These are phyloP conservation scores for Cichlasoma orientale DNA, from an alignment of 2,797 vertebrate species.

Conservation along the genomic window DNA sequence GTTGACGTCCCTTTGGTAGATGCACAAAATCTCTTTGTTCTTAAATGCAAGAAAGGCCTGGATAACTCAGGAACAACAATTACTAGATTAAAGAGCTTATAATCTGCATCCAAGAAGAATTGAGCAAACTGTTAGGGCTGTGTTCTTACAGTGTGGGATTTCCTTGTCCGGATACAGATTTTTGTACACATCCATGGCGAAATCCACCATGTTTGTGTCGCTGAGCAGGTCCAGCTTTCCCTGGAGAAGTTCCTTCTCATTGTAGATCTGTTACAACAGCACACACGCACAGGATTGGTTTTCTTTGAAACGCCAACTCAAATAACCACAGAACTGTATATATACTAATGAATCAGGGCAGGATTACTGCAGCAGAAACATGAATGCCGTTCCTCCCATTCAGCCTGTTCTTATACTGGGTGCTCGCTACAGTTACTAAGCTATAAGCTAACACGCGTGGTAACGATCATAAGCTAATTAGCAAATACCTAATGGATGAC, in stretches of 20 bases:
- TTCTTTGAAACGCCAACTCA: background rate
- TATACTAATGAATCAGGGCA: too few species aligned
- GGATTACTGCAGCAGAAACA: background rate
- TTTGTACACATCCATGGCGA: conserved; percentile 96
- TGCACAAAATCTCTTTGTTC: background rate
- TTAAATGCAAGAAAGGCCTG: background rate
- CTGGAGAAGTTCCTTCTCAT: conserved; percentile 94
- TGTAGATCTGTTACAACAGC: conserved; percentile 86
- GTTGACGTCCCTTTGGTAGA: too few species aligned
- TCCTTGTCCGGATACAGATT: conserved; percentile 90
- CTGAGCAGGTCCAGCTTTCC: conserved; percentile 97
- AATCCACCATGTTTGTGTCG: conserved; percentile 98
- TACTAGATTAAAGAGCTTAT: background rate
- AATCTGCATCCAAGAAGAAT: background rate
- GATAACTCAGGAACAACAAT: rapidly evolving
- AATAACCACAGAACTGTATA: background rate
- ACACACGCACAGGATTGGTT: background rate
- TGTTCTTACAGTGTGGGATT: conserved; percentile 88
- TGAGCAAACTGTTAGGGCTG: rapidly evolving
- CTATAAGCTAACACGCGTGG: background rate
- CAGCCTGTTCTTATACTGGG: background rate
- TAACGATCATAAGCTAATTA: background rate
- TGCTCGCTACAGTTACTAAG: background rate
- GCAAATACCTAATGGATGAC: rapidly evolving
- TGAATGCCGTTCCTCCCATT: background rate